phyloP scores from a whole-genome alignment of 2,113 vertebrate species.

The Rhineura floridana region DNA sequence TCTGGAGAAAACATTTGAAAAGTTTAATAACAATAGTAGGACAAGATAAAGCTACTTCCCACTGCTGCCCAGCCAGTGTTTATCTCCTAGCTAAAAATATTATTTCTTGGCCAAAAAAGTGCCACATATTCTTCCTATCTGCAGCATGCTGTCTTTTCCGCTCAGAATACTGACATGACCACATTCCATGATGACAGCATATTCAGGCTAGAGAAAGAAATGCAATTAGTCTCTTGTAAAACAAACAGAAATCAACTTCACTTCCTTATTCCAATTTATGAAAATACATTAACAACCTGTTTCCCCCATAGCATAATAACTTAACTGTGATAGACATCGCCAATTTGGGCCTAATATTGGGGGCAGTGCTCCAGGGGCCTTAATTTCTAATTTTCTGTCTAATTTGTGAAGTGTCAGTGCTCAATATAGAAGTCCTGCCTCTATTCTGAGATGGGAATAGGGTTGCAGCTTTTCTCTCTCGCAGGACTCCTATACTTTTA shows the following conservation, averaged over 20 bases:
- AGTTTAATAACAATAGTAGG: not conserved
- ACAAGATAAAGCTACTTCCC: not conserved
- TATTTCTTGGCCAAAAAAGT: not conserved
- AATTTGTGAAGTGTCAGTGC: not conserved
- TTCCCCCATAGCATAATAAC: not conserved
- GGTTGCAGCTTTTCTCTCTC: not conserved
- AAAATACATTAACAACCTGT: not conserved
- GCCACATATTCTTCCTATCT: not conserved
- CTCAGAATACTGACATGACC: not conserved
- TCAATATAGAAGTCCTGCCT: not conserved
- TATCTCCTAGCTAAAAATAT: not conserved
- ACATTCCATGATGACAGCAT: not conserved
- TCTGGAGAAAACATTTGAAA: not conserved
- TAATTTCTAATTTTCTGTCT: not conserved
- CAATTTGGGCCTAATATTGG: not conserved
- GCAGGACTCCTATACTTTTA: not conserved
- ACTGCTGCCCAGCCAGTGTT: not conserved
- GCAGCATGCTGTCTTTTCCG: not conserved
- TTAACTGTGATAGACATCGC: not conserved
- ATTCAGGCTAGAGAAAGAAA: not conserved
- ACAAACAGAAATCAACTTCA: constrained; percentile 5
- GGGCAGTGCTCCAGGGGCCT: not conserved
- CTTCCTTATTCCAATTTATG: constrained; percentile 18
- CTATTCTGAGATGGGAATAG: too few species aligned
- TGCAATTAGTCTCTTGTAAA: not conserved